Evolutionary conservation across 30 jellyfish, hydroid and myxozoan genomes (phyloP), one percentile per base, ranked within the genome.

Genomic region (Aurelia aurita): DNA sequence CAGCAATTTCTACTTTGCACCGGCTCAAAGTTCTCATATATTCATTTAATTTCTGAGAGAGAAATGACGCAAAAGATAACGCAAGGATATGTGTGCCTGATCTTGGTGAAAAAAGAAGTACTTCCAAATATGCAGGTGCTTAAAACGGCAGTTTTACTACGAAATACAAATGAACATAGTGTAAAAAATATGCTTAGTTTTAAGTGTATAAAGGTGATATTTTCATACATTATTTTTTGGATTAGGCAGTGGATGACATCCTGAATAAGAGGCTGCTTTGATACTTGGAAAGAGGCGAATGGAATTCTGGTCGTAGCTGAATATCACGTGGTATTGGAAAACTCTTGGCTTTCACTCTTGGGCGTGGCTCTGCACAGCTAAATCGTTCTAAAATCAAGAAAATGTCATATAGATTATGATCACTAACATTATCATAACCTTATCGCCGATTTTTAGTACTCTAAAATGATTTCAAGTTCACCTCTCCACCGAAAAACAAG

Each of bases 231-330:
- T 58, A 15, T n/a, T n/a, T n/a, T 13, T 25, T 61, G 73, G 10
- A 22, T 34, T 59, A 14, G 58, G 2, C 14, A 68, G 34, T 68
- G 31, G 88, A 84, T 6, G 89, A 62, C 22, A 46, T 58, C 34
- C 98, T 82, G 77, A 67, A 83, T 49, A 84, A 74, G 69, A 79
- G 87, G 87, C 98, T 84, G 44, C 98, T 91, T 61, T 79, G 96
- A 75, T 82, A 91, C 65, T 78, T 91, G 4, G 98, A 84, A 43
- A 91, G 72, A 12, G 96, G 90, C 11, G 98, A 91, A 72, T 91
- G 90, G 22, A 91, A 46, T 11, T 64, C 65, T 16, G 98, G 98
- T 43, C 81, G 82, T 26, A 91, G 84, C 74, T 73, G 93, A 18
- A 64, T 32, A 7, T 79, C 93, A 0, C 98, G 72, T 32, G 92